A percentile compares a stretch with the other conserved stretches of the same genome.
Evolutionary conservation across 2,888 invertebrate genomes (phyloP).

Genomic region (Anarsia innoxiella): DNA sequence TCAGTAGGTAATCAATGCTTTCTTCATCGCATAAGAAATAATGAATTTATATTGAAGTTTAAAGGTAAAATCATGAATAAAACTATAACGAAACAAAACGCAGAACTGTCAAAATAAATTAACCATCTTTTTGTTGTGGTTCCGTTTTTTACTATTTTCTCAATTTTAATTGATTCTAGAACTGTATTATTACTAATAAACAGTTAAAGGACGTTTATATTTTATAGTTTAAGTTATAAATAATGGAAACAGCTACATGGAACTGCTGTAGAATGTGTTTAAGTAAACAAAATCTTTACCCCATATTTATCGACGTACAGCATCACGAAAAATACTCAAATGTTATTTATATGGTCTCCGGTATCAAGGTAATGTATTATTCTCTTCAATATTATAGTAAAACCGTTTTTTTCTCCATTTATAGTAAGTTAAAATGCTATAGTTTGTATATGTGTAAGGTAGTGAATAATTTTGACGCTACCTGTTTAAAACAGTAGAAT

Average conservation of each 20-base stretch:
- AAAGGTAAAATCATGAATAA: too few species aligned
- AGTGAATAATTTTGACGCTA: too few species aligned
- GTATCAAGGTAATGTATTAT: slow-evolving; percentile 38
- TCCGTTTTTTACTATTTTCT: not conserved
- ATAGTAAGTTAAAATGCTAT: too few species aligned
- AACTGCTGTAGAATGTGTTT: slow-evolving; percentile 54
- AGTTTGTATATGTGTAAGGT: too few species aligned
- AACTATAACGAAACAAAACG: too few species aligned
- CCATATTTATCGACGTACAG: slow-evolving; percentile 38
- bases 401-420: too few species aligned
- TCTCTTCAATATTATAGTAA: too few species aligned
- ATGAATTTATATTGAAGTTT: too few species aligned
- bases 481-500: too few species aligned
- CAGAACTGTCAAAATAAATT: too few species aligned
- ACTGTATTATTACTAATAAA: not conserved
- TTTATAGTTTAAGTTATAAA: not conserved
- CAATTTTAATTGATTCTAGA: not conserved
- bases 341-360: slow-evolving; percentile 35
- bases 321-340: slow-evolving; percentile 44
- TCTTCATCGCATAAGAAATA: not conserved
- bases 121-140: not conserved
- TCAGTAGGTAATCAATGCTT: not conserved
- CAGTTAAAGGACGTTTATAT: not conserved
- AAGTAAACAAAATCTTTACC: slow-evolving; percentile 32
- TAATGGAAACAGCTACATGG: slow-evolving; percentile 30